Evolutionary conservation across 2,113 vertebrate genomes (phyloP).

Genomic region (Alaudala cheleensis): DNA sequence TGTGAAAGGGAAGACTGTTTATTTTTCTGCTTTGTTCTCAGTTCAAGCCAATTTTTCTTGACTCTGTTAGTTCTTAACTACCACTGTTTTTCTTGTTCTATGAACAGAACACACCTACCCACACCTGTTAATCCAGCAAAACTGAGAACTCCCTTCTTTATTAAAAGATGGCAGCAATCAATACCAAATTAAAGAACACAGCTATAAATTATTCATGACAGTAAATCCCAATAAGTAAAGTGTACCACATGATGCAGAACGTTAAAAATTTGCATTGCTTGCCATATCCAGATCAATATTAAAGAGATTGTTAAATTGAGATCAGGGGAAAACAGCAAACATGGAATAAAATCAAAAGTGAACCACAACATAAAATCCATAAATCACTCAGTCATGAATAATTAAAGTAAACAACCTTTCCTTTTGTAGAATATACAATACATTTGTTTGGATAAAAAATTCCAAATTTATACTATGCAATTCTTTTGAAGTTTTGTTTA

Average conservation of each 20-base stretch:
- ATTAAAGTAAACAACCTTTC: background rate
- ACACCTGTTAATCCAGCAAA: background rate
- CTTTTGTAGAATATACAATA: background rate
- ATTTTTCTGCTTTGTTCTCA: conserved; percentile 1
- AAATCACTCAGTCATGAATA: conserved; percentile 20
- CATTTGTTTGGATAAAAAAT: background rate
- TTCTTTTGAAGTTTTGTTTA: background rate
- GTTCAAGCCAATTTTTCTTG: background rate
- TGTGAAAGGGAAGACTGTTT: background rate
- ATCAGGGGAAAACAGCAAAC: background rate
- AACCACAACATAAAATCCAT: conserved; percentile 28
- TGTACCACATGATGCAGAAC: background rate
- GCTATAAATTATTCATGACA: conserved; percentile 47
- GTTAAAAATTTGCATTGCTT: conserved; percentile 29
- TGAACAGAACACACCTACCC: background rate
- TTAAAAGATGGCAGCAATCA: background rate
- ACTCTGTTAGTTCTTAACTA: background rate
- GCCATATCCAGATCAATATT: conserved; percentile 31
- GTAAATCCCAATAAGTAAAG: conserved; percentile 26
- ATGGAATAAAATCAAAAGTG: background rate
- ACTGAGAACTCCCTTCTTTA: background rate
- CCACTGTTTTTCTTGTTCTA: background rate
- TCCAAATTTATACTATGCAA: background rate
- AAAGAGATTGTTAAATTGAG: conserved; percentile 11
- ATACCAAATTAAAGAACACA: conserved; percentile 8